Conservation (phyloP, 2,797 vertebrate species). For the Hapalemur alaotrensis region DNA sequence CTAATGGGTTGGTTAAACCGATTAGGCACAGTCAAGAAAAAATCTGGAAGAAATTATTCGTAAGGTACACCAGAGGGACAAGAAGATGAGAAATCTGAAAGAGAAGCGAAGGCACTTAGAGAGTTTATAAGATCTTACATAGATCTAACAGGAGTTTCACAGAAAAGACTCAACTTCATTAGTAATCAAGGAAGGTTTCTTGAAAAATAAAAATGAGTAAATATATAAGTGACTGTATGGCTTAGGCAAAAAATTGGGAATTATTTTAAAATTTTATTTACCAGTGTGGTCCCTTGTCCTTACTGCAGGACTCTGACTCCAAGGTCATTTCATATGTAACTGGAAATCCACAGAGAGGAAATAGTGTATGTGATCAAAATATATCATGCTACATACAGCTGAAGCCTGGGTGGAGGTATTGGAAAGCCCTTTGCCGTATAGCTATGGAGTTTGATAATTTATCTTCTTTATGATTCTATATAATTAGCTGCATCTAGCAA, state of each 20-base stretch:
- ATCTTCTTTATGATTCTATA: constrained; percentile 21
- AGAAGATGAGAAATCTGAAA: background rate
- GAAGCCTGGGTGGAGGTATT: background rate
- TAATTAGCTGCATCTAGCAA: constrained; percentile 19
- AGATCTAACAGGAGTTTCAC: constrained; percentile 28
- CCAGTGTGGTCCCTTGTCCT: background rate
- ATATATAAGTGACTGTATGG: background rate
- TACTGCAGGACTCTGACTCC: background rate
- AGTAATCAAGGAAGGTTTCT: constrained; percentile 11
- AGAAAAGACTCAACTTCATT: background rate
- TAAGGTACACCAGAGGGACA: background rate
- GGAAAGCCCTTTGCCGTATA: background rate
- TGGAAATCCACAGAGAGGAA: background rate
- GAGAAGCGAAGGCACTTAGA: background rate
- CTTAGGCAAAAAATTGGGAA: background rate
- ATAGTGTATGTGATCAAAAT: background rate
- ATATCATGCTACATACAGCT: background rate
- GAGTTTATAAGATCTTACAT: background rate
- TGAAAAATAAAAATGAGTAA: background rate
- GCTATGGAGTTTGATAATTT: background rate
- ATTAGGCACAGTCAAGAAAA: background rate
- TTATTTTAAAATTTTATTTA: constrained; percentile 3
- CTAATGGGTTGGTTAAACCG: background rate
- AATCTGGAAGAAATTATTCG: background rate
- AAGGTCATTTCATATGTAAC: background rate